Conservation (phyloP, 2,888 invertebrate species). For the Cinara cedri region DNA sequence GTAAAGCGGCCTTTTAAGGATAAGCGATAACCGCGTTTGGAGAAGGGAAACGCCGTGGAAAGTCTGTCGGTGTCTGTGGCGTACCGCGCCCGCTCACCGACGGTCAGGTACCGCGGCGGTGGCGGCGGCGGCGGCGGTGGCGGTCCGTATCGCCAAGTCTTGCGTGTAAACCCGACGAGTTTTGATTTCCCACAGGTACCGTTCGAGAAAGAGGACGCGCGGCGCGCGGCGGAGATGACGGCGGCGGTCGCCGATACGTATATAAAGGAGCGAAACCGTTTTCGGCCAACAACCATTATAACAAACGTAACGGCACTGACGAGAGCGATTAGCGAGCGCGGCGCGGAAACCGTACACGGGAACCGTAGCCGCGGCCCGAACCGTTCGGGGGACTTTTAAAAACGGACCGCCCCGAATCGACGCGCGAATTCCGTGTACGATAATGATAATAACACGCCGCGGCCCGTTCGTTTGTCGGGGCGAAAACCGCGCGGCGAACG, state of each 20-base stretch:
- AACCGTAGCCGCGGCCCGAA: slow-evolving; percentile 2
- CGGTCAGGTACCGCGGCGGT: not conserved
- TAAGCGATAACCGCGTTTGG: not conserved
- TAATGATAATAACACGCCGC: no score
- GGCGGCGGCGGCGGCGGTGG: no score
- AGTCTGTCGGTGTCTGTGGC: slow-evolving; percentile 1
- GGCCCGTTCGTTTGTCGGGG: no score
- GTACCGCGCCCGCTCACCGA: not conserved
- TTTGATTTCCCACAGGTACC: slow-evolving; percentile 53
- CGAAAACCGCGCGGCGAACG: no score
- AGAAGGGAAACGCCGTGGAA: not conserved
- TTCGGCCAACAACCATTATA: slow-evolving; percentile 40
- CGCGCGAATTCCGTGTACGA: no score
- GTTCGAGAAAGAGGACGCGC: slow-evolving; percentile 26
- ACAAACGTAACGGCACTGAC: slow-evolving; percentile 30
- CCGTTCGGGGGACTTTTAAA: slow-evolving; percentile 6
- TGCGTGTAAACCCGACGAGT: not conserved
- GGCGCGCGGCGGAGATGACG: not conserved
- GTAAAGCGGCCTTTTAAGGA: no score
- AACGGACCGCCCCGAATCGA: not conserved
- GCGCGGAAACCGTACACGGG: slow-evolving; percentile 31
- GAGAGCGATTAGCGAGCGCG: slow-evolving; percentile 37
- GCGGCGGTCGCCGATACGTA: not conserved
- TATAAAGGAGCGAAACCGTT: slow-evolving; percentile 37
- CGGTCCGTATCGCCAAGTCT: no score